A percentile compares a stretch with the other conserved stretches of the same genome.
Evolutionary conservation across 1,140 invertebrate genomes (phyloP).

Genomic region (Hypothenemus hampei): DNA sequence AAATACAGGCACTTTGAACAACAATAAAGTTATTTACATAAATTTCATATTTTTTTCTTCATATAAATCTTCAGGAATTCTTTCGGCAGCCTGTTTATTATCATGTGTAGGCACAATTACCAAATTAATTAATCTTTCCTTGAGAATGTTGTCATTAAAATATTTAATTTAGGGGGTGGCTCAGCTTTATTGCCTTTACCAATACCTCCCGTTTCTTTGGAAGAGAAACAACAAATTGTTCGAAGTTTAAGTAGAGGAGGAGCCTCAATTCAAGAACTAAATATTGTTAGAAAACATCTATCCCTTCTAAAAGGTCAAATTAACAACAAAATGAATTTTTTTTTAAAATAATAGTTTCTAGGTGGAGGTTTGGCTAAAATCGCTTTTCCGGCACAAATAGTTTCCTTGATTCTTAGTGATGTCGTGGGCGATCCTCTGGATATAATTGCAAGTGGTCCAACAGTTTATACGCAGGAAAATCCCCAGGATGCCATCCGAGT

Average conservation of each 20-base stretch:
- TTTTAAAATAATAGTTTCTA: conserved; percentile 9
- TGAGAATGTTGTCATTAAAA: not conserved
- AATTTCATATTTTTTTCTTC: too few species aligned
- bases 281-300: conserved; percentile 78
- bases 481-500: conserved; percentile 45
- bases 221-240: conserved; percentile 72
- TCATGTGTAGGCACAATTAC: too few species aligned
- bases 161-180: conserved; percentile 80
- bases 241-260: conserved; percentile 68
- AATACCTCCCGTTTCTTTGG: conserved; percentile 62
- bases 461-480: conserved; percentile 56
- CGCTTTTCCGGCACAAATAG: conserved; percentile 64
- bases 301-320: conserved; percentile 78
- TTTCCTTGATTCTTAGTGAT: conserved; percentile 89
- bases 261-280: conserved; percentile 85
- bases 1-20: too few species aligned
- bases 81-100: too few species aligned
- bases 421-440: conserved; percentile 86
- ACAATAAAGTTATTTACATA: too few species aligned
- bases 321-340: not conserved
- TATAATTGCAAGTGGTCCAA: conserved; percentile 93
- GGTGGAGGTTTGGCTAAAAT: conserved; percentile 68
- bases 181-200: conserved; percentile 85
- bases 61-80: too few species aligned
- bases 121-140: not conserved